Conservation (phyloP, 2,113 vertebrate species). For the Mirounga angustirostris region DNA sequence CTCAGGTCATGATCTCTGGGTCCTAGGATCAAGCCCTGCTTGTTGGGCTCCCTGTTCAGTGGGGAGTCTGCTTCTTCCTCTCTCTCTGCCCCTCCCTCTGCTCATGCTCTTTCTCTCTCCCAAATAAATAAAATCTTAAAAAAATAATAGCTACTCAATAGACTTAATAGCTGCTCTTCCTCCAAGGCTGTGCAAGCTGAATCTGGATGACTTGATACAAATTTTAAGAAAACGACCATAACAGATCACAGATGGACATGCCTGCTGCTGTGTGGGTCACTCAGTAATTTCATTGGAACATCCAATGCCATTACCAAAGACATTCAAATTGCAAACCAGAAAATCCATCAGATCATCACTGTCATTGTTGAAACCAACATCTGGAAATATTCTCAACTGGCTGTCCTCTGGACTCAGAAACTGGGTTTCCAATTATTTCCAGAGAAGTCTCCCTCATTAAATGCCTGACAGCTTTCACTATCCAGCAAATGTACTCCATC, state of each 20-base stretch:
- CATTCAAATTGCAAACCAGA: neutral
- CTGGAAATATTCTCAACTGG: neutral
- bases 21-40: no score
- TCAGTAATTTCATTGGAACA: neutral
- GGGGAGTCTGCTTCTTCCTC: no score
- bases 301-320: neutral
- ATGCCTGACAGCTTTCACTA: neutral
- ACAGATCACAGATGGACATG: neutral
- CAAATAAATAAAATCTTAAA: no score
- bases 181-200: neutral
- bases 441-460: neutral
- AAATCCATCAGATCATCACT: neutral
- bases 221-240: neutral
- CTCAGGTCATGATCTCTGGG: no score
- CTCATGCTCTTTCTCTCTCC: no score
- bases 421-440: neutral
- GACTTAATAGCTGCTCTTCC: neutral
- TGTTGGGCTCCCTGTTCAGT: no score
- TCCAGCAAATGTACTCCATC: neutral
- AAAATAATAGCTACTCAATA: neutral
- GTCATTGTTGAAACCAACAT: neutral
- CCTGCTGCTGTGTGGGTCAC: no score
- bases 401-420: neutral
- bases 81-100: no score
- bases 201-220: neutral